Percentiles rank a stretch among this genome's conserved stretches.
phyloP scores from a whole-genome alignment of 1,140 invertebrate genomes.

The Lasioglossum albipes region DNA sequence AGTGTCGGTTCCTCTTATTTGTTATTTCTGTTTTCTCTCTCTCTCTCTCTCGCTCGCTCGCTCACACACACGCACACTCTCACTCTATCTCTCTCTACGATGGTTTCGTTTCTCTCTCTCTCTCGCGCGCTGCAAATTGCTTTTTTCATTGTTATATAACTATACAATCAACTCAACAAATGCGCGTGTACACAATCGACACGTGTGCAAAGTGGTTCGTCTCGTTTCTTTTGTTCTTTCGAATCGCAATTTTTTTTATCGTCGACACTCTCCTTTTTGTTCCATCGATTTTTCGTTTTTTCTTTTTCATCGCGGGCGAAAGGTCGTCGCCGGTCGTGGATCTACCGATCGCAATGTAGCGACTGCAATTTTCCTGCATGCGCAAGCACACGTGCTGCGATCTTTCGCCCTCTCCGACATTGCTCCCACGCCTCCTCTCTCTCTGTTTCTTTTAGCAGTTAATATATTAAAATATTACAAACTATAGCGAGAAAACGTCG shows the following conservation, averaged over 20 bases:
- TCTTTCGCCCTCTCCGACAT: constrained; percentile 52
- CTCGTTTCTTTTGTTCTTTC: constrained; percentile 6
- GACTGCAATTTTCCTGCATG: no score
- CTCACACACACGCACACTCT: background rate
- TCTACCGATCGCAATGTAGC: background rate
- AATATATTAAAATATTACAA: constrained; percentile 70
- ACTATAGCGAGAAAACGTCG: constrained; percentile 65
- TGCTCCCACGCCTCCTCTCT: constrained; percentile 9
- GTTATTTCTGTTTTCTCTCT: constrained; percentile 14
- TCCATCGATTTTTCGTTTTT: background rate
- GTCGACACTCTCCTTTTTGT: background rate
- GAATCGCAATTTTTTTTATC: background rate
- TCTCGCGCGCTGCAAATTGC: background rate
- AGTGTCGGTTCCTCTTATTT: constrained; percentile 11
- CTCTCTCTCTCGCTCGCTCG: background rate
- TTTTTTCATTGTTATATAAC: background rate
- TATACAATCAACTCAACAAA: constrained; percentile 35
- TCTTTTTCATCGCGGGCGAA: constrained; percentile 38
- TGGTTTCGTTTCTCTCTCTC: constrained; percentile 26
- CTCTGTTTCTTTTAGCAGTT: constrained; percentile 47
- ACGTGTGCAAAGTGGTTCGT: constrained; percentile 45
- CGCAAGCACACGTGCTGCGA: constrained; percentile 5
- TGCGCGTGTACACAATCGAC: constrained; percentile 47
- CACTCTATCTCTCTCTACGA: background rate
- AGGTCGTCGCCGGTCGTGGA: constrained; percentile 39